Evolutionary conservation across 1,140 invertebrate species (phyloP).

Genomic region (Orchestia grillus): DNA sequence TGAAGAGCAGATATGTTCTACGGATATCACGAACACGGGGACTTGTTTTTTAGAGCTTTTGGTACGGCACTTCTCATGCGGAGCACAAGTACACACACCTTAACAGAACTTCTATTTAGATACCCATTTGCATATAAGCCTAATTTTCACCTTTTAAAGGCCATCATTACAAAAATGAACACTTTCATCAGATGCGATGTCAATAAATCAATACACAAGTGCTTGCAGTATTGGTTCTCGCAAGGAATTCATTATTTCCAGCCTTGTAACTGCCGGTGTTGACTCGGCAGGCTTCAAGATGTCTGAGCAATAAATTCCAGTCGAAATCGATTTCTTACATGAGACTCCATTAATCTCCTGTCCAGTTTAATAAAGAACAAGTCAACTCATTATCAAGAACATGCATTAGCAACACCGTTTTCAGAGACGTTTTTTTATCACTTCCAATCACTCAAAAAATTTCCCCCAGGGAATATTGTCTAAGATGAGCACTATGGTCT

Average conservation of each 20-base stretch:
- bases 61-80: background rate
- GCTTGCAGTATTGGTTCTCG: background rate
- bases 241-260: background rate
- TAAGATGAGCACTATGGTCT: too few species aligned
- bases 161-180: background rate
- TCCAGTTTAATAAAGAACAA: background rate
- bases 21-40: too few species aligned
- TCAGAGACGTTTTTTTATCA: too few species aligned
- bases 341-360: background rate
- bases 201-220: background rate
- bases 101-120: background rate
- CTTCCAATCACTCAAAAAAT: background rate
- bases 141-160: background rate
- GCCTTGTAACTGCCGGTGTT: background rate
- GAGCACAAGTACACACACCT: background rate
- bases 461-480: background rate
- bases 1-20: too few species aligned
- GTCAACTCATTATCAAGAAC: background rate
- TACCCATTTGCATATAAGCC: background rate
- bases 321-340: background rate
- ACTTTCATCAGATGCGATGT: background rate
- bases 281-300: background rate
- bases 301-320: background rate
- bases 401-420: too few species aligned
- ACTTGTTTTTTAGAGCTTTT: background rate